Base-by-base conservation (phyloP, 2,888 invertebrate genomes). In the Leucoma salicis region DNA sequence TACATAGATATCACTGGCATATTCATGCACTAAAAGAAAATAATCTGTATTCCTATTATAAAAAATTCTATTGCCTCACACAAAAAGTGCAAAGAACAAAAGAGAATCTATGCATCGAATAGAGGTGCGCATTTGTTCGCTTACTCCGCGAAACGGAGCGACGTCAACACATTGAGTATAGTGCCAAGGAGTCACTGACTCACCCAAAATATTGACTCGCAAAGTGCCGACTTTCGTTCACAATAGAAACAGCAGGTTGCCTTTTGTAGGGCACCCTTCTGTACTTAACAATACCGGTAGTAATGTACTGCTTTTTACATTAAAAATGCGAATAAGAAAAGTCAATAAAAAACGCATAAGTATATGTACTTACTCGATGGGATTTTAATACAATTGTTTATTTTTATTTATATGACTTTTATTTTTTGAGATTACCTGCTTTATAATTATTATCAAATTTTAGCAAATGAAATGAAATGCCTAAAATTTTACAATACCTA, bases 141-240 rank as follows among this genome's bases (percentile, higher is more conserved):
- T 76, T 70, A 73, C 74, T 63, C 51, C 61, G 77, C 79, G 68
- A 69, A 75, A 71, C 55, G 57, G 54, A 44, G 53, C 44, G 54
- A 61, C 31, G 54, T 44, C 47, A 34, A 39, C 38, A 31, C 34
- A 34, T 13, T 14, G 27, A 36, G 40, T 43, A 29, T 39, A 29
- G 29, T 13, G 28, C 38, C 39, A 40, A 45, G 48, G 58, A 61
- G 63, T 61, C 60, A 61, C 46, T 62, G 62, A 82, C 78, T 84
- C 85, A 82, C 84, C 86, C 77, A 87, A 87, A 87, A 88, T 88
- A 87, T 87, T 88, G 87, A 86, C 76, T 84, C 73, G 78, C 82
- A 79, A 85, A 86, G 85, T 87, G 86, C 85, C 84, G 85, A 77
- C 76, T 77, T 56, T 67, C 57, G 73, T 66, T 52, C 70, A 87